Percentiles rank a stretch among this genome's conserved stretches.
phyloP scores from a whole-genome alignment of 92 coral and sea anemone genomes.

The Zoanthus sociatus region DNA sequence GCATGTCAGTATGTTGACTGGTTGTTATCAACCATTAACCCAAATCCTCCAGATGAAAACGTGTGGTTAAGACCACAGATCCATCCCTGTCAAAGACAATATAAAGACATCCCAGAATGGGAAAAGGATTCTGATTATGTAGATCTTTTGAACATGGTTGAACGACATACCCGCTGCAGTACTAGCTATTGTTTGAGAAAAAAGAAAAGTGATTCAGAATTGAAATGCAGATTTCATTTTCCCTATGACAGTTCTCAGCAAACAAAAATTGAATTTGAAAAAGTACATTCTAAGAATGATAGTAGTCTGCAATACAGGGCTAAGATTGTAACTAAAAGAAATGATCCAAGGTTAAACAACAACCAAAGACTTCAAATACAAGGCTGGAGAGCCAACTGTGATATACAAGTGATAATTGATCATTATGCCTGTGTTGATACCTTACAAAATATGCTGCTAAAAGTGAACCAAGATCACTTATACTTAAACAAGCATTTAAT shows the following conservation, averaged over 20 bases:
- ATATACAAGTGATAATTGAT: neutral
- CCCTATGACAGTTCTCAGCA: constrained; percentile 58
- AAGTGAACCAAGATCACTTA: constrained; percentile 58
- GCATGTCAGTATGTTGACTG: constrained; percentile 81
- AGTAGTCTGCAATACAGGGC: constrained; percentile 62
- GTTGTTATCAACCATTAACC: neutral
- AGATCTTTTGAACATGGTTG: constrained; percentile 67
- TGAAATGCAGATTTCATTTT: constrained; percentile 71
- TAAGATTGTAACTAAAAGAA: constrained; percentile 28
- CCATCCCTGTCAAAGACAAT: constrained; percentile 49
- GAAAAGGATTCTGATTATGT: constrained; percentile 60
- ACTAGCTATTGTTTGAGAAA: constrained; percentile 40
- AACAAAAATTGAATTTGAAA: constrained; percentile 63
- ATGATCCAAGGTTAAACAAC: constrained; percentile 24
- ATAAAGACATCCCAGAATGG: neutral
- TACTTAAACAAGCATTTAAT: constrained; percentile 59
- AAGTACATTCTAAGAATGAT: constrained; percentile 49
- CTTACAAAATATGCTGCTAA: constrained; percentile 49
- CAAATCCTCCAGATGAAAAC: neutral
- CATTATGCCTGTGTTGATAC: no score
- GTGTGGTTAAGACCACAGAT: constrained; percentile 67
- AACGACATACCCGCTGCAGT: constrained; percentile 69
- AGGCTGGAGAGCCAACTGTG: constrained; percentile 57
- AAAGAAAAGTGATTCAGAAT: constrained; percentile 15
- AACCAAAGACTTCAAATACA: constrained; percentile 51